phyloP scores from a whole-genome alignment of 2,888 invertebrate genomes.

The Protodeltote pygarga region DNA sequence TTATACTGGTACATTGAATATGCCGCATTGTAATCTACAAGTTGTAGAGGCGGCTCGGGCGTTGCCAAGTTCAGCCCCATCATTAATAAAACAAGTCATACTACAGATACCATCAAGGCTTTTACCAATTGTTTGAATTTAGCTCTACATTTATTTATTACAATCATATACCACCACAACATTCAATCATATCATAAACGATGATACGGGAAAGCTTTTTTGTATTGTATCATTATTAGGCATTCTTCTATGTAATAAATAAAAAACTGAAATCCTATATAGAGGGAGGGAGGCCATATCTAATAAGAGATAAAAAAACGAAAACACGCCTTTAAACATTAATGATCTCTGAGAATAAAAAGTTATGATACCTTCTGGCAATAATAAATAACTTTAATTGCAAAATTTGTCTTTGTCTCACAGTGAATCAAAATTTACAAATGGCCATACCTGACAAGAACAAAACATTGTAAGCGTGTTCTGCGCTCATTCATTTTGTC shows the following conservation, averaged over 20 bases:
- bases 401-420: slow-evolving; percentile 45
- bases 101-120: slow-evolving; percentile 53
- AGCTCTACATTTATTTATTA: slow-evolving; percentile 33
- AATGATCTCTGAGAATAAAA: slow-evolving; percentile 19
- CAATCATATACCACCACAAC: slow-evolving; percentile 4
- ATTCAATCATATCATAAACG: background rate
- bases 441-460: slow-evolving; percentile 52
- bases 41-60: slow-evolving; percentile 58
- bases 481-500: slow-evolving; percentile 68
- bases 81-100: slow-evolving; percentile 66
- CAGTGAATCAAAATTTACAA: slow-evolving; percentile 48
- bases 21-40: slow-evolving; percentile 46
- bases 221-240: background rate
- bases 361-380: slow-evolving; percentile 4
- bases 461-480: slow-evolving; percentile 59
- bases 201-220: background rate
- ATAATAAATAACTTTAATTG: slow-evolving; percentile 35
- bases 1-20: slow-evolving; percentile 11
- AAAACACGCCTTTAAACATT: background rate
- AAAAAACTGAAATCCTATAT: too few relatives aligned
- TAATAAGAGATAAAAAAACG: too few relatives aligned
- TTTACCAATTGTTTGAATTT: slow-evolving; percentile 49
- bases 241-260: too few relatives aligned
- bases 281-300: too few relatives aligned
- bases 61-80: slow-evolving; percentile 52